Percentiles rank a stretch among this genome's conserved stretches.
These are phyloP conservation scores for Perognathus longimembris DNA, from an alignment of 2,113 vertebrate species.

Conservation along the genomic window DNA sequence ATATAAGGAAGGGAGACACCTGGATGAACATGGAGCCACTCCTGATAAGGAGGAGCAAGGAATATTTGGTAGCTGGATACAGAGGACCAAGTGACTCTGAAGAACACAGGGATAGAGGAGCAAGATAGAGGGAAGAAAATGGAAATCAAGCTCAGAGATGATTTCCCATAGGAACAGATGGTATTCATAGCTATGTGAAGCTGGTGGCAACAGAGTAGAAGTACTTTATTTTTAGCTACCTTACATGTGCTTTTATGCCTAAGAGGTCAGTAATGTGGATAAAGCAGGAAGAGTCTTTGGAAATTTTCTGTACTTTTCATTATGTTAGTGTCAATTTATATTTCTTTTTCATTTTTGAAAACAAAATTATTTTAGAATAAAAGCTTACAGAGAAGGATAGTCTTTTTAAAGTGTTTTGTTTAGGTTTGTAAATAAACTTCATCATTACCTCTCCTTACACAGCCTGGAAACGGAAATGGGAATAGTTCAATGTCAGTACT, in stretches of 20 bases:
- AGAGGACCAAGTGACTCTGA: neutral
- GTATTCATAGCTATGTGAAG: conserved; percentile 52
- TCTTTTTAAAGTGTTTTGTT: conserved; percentile 1
- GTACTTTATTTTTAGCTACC: conserved; percentile 42
- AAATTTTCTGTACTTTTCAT: neutral
- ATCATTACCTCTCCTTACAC: neutral
- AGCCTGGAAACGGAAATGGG: neutral
- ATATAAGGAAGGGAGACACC: neutral
- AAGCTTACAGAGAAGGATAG: neutral
- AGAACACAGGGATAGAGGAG: conserved; percentile 1
- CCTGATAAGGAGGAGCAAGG: neutral
- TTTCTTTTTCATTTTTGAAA: neutral
- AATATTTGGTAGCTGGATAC: neutral
- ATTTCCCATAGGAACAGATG: conserved; percentile 55
- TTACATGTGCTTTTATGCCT: conserved; percentile 3
- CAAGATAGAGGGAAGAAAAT: neutral
- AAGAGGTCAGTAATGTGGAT: conserved; percentile 34
- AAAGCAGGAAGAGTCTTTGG: conserved; percentile 29
- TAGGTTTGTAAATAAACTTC: neutral
- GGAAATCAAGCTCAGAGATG: conserved; percentile 43
- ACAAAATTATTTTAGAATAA: conserved; percentile 37
- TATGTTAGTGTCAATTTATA: conserved; percentile 20
- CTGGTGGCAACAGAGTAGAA: conserved; percentile 14
- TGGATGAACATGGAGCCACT: neutral
- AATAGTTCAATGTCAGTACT: neutral